These are phyloP conservation scores for Stictocephala bisonia DNA, from an alignment of 2,888 invertebrate genomes.

Conservation along the genomic window DNA sequence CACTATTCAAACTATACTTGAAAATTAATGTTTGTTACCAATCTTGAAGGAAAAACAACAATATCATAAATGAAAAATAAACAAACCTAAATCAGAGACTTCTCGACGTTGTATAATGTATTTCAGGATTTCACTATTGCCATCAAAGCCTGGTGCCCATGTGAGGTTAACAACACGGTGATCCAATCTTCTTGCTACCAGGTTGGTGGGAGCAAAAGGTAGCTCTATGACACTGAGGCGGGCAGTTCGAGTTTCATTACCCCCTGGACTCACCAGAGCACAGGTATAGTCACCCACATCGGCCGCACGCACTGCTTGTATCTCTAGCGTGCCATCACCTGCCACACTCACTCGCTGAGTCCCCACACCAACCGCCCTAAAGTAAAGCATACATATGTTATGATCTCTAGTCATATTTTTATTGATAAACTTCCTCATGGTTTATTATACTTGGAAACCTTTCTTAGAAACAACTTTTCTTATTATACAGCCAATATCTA, in stretches of 20 bases:
- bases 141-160: conserved; percentile 97
- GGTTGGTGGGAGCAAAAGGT: conserved; percentile 92
- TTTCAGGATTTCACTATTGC: conserved; percentile 93
- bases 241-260: conserved; percentile 91
- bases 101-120: conserved; percentile 93
- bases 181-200: conserved; percentile 76
- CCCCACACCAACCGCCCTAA: conserved; percentile 70
- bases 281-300: conserved; percentile 97
- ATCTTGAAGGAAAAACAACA: neutral
- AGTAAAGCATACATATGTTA: too few species aligned
- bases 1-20: too few species aligned
- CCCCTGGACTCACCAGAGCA: conserved; percentile 88
- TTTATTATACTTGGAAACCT: too few species aligned
- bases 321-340: conserved; percentile 86
- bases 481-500: too few species aligned
- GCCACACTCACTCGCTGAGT: conserved; percentile 80
- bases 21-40: too few species aligned
- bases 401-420: too few species aligned
- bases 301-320: conserved; percentile 87
- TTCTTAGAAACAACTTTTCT: too few species aligned
- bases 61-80: neutral
- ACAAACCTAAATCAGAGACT: conserved; percentile 86
- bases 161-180: conserved; percentile 87
- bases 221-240: conserved; percentile 91
- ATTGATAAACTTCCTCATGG: too few species aligned